Conservation (phyloP, 2,113 vertebrate species). For the Mesocricetus auratus region DNA sequence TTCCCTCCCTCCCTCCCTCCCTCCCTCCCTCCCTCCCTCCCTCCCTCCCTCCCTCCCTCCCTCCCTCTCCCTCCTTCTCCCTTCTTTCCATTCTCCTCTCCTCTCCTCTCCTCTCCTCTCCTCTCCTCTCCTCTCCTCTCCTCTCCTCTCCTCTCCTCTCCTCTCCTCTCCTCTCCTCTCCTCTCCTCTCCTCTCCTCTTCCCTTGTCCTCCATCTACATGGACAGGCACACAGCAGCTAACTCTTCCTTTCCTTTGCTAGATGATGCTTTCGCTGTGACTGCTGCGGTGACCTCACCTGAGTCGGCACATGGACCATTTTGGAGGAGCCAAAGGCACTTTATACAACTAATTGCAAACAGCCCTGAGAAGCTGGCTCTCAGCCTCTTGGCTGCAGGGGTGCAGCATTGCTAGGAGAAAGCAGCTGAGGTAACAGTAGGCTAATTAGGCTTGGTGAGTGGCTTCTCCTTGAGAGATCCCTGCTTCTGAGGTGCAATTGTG, state of each 20-base stretch:
- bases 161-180: too few species aligned
- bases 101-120: too few species aligned
- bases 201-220: background rate
- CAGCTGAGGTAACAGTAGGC: constrained; percentile 61
- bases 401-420: constrained; percentile 65
- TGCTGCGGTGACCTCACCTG: constrained; percentile 62
- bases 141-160: too few species aligned
- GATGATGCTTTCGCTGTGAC: background rate
- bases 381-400: constrained; percentile 71
- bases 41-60: fast-evolving
- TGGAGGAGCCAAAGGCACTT: constrained; percentile 67
- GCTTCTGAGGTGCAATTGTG: background rate
- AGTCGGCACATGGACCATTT: constrained; percentile 52
- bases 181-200: background rate
- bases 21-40: too few species aligned
- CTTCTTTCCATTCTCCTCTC: too few species aligned
- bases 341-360: constrained; percentile 72
- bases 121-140: too few species aligned
- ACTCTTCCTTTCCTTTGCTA: background rate
- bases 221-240: background rate
- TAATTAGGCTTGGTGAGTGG: constrained; percentile 55
- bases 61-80: too few species aligned
- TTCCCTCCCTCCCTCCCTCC: background rate
- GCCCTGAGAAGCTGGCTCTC: constrained; percentile 55
- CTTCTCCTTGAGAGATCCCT: constrained; percentile 8